Percentiles rank a stretch among this genome's conserved stretches.
Conservation (phyloP, 2,888 invertebrate genomes). For the Sinodicranocentrus sp. region DNA sequence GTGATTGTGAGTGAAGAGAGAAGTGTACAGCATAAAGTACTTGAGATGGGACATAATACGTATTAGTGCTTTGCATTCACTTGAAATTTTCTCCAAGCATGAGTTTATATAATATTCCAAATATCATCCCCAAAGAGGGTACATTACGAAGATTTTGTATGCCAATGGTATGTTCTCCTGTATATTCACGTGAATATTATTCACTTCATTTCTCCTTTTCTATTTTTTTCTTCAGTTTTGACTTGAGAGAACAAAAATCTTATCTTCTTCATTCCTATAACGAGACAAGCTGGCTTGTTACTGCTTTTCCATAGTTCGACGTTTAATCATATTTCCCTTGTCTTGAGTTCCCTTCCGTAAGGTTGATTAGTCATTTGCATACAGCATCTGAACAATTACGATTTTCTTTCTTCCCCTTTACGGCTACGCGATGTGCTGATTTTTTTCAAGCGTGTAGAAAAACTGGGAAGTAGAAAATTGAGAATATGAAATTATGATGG, state of each 20-base stretch:
- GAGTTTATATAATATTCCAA: constrained; percentile 12
- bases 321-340: not conserved
- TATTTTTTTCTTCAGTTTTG: not conserved
- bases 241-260: constrained; percentile 24
- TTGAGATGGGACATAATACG: constrained; percentile 3
- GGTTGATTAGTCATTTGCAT: constrained; percentile 7
- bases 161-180: not conserved
- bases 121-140: constrained; percentile 8
- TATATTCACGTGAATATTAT: not conserved
- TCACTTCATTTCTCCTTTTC: constrained; percentile 40
- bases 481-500: constrained; percentile 2
- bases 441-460: not conserved
- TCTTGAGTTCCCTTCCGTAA: not conserved
- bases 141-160: too few species aligned
- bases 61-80: not conserved
- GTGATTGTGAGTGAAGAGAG: too few species aligned
- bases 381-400: not conserved
- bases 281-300: not conserved
- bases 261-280: not conserved
- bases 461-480: not conserved
- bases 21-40: not conserved
- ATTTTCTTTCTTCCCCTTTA: too few species aligned
- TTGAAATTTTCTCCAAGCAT: constrained; percentile 1
- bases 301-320: not conserved
- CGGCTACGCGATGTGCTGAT: not conserved